Base-by-base conservation (phyloP, 2,888 invertebrate species). In the Gibbula magus region DNA sequence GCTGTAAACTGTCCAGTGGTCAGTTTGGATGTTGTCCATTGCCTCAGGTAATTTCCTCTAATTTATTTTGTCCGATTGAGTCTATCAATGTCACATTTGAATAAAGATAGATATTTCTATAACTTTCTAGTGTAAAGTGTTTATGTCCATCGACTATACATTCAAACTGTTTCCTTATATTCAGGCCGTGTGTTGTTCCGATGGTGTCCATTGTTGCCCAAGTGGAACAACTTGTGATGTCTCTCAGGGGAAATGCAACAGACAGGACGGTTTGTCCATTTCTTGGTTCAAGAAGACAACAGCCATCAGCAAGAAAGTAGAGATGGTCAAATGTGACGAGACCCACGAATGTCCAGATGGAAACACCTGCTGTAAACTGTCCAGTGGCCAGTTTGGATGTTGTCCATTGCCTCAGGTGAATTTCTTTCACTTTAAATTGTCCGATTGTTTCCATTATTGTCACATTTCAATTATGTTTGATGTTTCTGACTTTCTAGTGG, bases 341-440 rank as follows among this genome's bases (percentile, higher is more conserved):
- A 35, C 75, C 25, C 25, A 73, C 25, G 56, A 79, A 29, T 91
- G 91, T 80, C 85, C 85, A 7, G 82, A 75, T 77, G 84, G 83
- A 13, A 77, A 85, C 35, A 91, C 92, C 7, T 92, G 92, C 76
- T 92, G 92, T 82, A 79, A 79, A 45, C 70, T 89, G 61, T 66
- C 77, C 0, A 75, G 77, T 75, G 87, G 87, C 5, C 70, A 83
- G 7, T 92, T 87, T 81, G 91, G 89, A 13, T 92, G 92, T 81
- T 92, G 92, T 84, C 91, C 91, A 5, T 79, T 88, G 18, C 81
- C 83, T 22, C 83, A 90, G 61, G 90, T 90, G 83, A 84, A 70
- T 32, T 32, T 70, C 35, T 35, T 7, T 35, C 7, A 5, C 35
- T 35, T 35, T 35, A 35, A 5, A 35, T 35, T 35, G 7, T 5